A percentile compares a stretch with the other conserved stretches of the same genome.
These are phyloP conservation scores for Phthorimaea operculella DNA, from an alignment of 1,140 invertebrate genomes.

Conservation along the genomic window DNA sequence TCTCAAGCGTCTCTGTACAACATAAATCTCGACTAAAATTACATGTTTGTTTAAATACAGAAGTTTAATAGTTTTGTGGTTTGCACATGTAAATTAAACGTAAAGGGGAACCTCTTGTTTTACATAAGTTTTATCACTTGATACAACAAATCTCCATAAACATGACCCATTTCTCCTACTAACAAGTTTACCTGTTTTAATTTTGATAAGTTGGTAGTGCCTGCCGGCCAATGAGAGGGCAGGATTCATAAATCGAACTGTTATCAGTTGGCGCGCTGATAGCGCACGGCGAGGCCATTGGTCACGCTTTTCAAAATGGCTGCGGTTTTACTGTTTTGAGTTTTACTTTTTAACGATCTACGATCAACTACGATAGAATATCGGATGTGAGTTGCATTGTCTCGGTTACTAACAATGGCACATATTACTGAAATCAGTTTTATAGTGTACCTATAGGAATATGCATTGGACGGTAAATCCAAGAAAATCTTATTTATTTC, in stretches of 20 bases:
- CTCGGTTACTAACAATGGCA: conserved; percentile 1
- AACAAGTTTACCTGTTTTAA: conserved; percentile 43
- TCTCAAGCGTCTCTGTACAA: too few relatives aligned
- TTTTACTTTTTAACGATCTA: conserved; percentile 27
- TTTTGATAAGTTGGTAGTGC: conserved; percentile 33
- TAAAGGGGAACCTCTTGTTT: neutral
- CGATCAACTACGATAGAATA: conserved; percentile 36
- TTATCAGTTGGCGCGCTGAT: conserved; percentile 48
- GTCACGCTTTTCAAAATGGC: conserved; percentile 54
- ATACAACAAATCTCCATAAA: conserved; percentile 23
- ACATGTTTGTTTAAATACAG: too few relatives aligned
- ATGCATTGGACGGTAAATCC: neutral
- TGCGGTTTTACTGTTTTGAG: conserved; percentile 26
- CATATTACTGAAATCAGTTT: neutral
- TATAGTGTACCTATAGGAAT: neutral
- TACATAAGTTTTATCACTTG: conserved; percentile 5
- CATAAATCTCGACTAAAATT: too few relatives aligned
- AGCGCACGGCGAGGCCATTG: conserved; percentile 41
- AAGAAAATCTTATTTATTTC: neutral
- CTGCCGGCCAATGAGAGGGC: conserved; percentile 40
- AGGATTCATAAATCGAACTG: conserved; percentile 48
- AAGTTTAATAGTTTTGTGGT: too few relatives aligned
- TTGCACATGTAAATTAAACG: too few relatives aligned
- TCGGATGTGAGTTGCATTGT: conserved; percentile 12
- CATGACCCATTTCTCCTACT: conserved; percentile 34